Evolutionary conservation across 2,113 vertebrate genomes (phyloP), one percentile per base, ranked within the genome.

Genomic region (Ariopsis seemanni): DNA sequence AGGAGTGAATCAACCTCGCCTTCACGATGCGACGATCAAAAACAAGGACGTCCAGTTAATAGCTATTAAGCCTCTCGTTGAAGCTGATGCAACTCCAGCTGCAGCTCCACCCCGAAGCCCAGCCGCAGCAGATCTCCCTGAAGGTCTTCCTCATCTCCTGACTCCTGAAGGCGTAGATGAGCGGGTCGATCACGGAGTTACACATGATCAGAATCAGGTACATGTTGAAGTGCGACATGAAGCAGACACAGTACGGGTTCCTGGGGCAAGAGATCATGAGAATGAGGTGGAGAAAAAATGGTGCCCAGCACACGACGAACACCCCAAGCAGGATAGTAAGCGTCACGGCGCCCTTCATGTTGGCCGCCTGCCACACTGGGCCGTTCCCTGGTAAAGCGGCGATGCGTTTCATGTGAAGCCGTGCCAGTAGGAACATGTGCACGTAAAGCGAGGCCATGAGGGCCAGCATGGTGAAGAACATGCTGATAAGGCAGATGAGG

Each of bases 121-220:
- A 91, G 82, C 91, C 90, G 71, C 91, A 91, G 85, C 90, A 91
- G 69, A 92, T 90, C 86, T 92, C 92, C 75, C 75, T 90, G 79
- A 92, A 91, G 84, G 91, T 92, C 81, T 91, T 91, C n/a, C 91
- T 89, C 91, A 92, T 91, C 84, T 92, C 92, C 84, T 90, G 91
- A 86, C 92, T 92, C 74, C 91, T 89, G 55, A 91, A 91, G 50
- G 91, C 92, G 65, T 92, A 92, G 65, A 92, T 91, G 67, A 91
- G 90, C 8, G 92, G 92, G 87, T 92, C 92, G 83, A 92, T 91
- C 86, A 92, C 86, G 0, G 92, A 92, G 91, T 92, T 92, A 75
- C 91, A 92, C 91, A 92, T 91, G 72, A 92, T 92, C 74, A 92
- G 89, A n/a, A 92, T 91, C n/a, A 92, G 92, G 83, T 91, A 91